Evolutionary conservation across 2,113 vertebrate genomes (phyloP).

Genomic region (Halcyon senegalensis): DNA sequence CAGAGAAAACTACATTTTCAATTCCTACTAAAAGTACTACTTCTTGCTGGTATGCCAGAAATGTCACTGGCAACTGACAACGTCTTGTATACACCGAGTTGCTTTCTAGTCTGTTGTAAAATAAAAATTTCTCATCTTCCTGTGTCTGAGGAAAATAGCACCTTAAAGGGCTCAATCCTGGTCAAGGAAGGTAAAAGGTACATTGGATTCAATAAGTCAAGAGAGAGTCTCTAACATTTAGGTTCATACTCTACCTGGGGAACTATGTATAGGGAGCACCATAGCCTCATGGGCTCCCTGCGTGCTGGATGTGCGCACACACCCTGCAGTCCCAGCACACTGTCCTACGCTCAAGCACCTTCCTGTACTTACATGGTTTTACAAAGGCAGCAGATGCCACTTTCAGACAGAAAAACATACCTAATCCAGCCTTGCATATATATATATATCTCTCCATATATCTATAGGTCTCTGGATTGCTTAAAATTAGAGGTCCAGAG

Average conservation of each 20-base stretch:
- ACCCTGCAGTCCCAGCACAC: neutral
- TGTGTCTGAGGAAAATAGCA: neutral
- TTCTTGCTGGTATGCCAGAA: neutral
- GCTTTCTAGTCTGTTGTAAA: slow-evolving; percentile 17
- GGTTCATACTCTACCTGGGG: neutral
- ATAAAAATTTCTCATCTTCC: neutral
- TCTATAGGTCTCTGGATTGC: neutral
- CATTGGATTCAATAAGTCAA: neutral
- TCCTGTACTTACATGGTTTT: accelerated
- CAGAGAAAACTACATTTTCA: slow-evolving; percentile 6
- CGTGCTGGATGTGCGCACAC: neutral
- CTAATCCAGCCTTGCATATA: neutral
- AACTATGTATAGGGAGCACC: neutral
- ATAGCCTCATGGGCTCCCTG: neutral
- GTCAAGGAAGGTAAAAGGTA: neutral
- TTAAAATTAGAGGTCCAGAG: neutral
- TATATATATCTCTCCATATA: too few relatives aligned
- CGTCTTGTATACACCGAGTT: neutral
- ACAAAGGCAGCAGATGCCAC: neutral
- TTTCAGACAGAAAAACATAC: neutral
- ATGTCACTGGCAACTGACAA: neutral
- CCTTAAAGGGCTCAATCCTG: neutral
- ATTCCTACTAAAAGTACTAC: neutral
- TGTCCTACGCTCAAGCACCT: neutral
- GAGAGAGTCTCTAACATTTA: accelerated